Evolutionary conservation across 1,140 invertebrate species (phyloP).

Genomic region (Halictus rubicundus): DNA sequence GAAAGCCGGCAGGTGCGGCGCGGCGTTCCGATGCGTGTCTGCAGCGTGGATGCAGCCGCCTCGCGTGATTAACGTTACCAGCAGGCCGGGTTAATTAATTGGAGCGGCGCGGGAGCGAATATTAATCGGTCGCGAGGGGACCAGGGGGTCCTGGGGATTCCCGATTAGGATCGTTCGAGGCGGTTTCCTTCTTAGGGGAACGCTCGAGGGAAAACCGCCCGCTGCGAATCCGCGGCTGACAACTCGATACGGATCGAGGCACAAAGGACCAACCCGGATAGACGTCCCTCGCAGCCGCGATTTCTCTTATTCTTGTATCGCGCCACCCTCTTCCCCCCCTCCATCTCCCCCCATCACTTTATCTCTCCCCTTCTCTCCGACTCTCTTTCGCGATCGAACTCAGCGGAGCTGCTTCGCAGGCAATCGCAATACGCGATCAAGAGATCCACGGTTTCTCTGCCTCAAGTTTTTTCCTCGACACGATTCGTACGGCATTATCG

Average conservation of each 20-base stretch:
- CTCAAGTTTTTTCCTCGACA: background rate
- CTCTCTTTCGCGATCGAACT: background rate
- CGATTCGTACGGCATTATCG: too few relatives aligned
- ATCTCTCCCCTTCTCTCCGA: background rate
- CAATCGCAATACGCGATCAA: conserved; percentile 12
- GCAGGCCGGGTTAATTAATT: conserved; percentile 57
- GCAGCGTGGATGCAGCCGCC: conserved; percentile 6
- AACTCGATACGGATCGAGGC: conserved; percentile 36
- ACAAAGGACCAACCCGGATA: conserved; percentile 28
- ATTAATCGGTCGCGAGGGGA: conserved; percentile 53
- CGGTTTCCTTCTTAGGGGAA: conserved; percentile 34
- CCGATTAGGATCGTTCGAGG: conserved; percentile 48
- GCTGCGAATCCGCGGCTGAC: conserved; percentile 50
- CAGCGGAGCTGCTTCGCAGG: background rate
- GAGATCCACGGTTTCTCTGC: background rate
- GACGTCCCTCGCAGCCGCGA: conserved; percentile 16
- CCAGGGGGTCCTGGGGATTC: background rate
- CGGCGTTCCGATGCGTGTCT: background rate
- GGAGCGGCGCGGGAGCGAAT: conserved; percentile 48
- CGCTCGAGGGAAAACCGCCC: conserved; percentile 48
- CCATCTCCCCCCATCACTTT: background rate
- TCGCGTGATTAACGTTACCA: conserved; percentile 54
- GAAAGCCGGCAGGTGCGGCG: background rate
- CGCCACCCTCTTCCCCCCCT: background rate
- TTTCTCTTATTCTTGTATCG: conserved; percentile 23